phyloP scores from a whole-genome alignment of 2,797 vertebrate species.

The Amblyopsis hoosieri region DNA sequence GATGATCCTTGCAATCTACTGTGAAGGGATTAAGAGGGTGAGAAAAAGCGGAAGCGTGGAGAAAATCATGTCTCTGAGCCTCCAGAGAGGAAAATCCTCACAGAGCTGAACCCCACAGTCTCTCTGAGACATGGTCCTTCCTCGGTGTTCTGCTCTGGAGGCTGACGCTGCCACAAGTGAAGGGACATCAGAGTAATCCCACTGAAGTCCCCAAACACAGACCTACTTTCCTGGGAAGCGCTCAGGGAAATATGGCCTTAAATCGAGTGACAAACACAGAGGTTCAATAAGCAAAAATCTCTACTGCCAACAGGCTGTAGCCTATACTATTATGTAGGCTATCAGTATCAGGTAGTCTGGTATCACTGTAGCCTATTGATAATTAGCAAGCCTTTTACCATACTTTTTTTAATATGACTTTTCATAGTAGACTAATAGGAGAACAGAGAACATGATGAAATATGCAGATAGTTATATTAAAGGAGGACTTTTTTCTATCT shows the following conservation, averaged over 20 bases:
- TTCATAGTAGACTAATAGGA: too few species aligned
- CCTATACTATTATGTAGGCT: too few species aligned
- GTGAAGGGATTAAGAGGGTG: constrained; percentile 59
- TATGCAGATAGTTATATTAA: too few species aligned
- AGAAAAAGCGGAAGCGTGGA: constrained; percentile 44
- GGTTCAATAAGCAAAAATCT: neutral
- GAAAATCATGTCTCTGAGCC: constrained; percentile 48
- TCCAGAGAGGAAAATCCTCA: constrained; percentile 49
- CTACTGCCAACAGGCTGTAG: too few species aligned
- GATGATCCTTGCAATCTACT: constrained; percentile 50
- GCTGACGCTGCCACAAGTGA: constrained; percentile 52
- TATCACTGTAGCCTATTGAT: too few species aligned
- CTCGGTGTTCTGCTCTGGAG: constrained; percentile 18
- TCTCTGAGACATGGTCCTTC: constrained; percentile 36
- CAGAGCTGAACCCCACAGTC: constrained; percentile 38
- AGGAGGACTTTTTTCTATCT: too few species aligned
- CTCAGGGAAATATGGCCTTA: constrained; percentile 3
- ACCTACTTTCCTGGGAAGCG: constrained; percentile 28
- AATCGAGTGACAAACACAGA: neutral
- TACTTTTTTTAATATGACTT: too few species aligned
- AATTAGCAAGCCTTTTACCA: too few species aligned
- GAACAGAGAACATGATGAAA: too few species aligned
- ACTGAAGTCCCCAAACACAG: constrained; percentile 32
- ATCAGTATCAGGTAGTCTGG: too few species aligned
- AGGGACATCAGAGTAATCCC: constrained; percentile 59